These are phyloP conservation scores for Pygoscelis antarcticus DNA, from an alignment of 2,113 vertebrate species.

Conservation along the genomic window DNA sequence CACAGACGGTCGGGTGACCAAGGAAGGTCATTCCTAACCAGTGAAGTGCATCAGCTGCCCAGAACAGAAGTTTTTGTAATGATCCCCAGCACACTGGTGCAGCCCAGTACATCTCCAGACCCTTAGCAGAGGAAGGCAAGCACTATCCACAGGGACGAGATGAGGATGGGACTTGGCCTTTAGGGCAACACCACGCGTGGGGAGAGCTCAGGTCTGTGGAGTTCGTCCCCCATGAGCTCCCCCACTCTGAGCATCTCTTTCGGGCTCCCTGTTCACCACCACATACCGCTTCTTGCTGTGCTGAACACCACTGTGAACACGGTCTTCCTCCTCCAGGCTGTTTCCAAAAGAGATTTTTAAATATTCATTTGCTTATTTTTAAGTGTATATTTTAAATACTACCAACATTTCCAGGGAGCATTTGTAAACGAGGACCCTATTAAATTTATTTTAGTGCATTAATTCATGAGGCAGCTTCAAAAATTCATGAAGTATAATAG, in stretches of 20 bases:
- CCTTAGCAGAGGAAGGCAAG: neutral
- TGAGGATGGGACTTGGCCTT: neutral
- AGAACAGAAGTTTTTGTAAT: neutral
- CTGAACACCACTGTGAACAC: neutral
- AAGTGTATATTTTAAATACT: slow-evolving; percentile 40
- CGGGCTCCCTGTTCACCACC: neutral
- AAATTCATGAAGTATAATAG: slow-evolving; percentile 66
- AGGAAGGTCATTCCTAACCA: neutral
- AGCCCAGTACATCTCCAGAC: neutral
- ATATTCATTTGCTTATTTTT: slow-evolving; percentile 37
- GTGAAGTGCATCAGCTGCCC: neutral
- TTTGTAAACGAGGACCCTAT: slow-evolving; percentile 46
- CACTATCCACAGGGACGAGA: neutral
- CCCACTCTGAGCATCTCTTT: neutral
- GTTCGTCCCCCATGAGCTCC: neutral
- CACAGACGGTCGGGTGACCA: neutral
- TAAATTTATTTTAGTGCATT: slow-evolving; percentile 60
- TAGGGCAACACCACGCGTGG: accelerated
- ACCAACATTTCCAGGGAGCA: neutral
- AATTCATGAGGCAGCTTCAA: slow-evolving; percentile 70
- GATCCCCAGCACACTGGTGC: neutral
- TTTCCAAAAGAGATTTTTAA: slow-evolving; percentile 1
- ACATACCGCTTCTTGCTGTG: neutral
- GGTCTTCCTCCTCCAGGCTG: neutral
- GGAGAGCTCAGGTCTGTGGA: neutral